A percentile compares a stretch with the other conserved stretches of the same genome.
phyloP scores from a whole-genome alignment of 2,113 vertebrate species.

The Percopsis transmontana region DNA sequence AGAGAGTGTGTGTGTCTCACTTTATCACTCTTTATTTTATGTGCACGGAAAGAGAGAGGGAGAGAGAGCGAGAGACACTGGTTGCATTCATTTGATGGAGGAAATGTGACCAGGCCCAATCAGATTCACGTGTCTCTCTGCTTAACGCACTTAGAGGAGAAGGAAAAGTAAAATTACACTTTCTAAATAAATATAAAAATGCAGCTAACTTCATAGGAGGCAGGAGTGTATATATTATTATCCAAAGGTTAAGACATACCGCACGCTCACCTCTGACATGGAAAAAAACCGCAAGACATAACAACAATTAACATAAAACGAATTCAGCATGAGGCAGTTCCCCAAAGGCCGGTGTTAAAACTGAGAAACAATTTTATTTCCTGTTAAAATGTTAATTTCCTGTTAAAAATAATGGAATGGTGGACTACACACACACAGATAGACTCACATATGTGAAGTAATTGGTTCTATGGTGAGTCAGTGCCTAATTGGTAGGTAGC shows the following conservation, averaged over 20 bases:
- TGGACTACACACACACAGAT: conserved; percentile 4
- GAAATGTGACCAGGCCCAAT: conserved; percentile 51
- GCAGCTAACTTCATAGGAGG: neutral
- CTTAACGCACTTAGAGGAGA: conserved; percentile 46
- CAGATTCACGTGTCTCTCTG: conserved; percentile 40
- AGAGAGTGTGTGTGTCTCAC: no score
- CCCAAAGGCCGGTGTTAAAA: no score
- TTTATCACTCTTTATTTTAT: no score
- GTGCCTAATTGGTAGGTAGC: conserved; percentile 61
- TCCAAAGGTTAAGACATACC: neutral
- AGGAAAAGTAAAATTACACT: conserved; percentile 12
- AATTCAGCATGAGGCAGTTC: no score
- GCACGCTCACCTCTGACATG: neutral
- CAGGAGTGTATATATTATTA: neutral
- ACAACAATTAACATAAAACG: no score
- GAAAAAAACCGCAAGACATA: neutral
- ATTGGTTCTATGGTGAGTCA: conserved; percentile 60
- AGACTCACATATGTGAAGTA: conserved; percentile 44
- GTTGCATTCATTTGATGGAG: conserved; percentile 39
- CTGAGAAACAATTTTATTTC: neutral
- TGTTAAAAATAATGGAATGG: neutral
- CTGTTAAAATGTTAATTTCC: neutral
- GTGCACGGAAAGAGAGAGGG: no score
- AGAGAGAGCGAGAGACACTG: no score
- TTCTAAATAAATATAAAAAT: neutral